Evolutionary conservation across 2,888 invertebrate species (phyloP).

Genomic region (Apotomis turbidana): DNA sequence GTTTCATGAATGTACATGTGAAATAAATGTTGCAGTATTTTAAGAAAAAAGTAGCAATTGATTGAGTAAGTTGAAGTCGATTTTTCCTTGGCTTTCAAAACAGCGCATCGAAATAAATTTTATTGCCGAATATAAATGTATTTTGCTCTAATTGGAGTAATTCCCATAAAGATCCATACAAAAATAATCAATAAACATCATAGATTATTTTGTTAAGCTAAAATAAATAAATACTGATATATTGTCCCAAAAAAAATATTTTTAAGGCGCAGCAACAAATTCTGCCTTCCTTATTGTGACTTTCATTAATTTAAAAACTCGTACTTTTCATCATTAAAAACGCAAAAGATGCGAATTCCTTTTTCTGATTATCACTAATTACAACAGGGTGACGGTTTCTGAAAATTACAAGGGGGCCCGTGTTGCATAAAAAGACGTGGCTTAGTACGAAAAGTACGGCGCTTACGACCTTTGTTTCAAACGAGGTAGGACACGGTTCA

Average conservation of each 20-base stretch:
- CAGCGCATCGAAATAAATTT: too few species aligned
- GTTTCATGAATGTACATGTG: too few species aligned
- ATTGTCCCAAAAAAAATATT: neutral
- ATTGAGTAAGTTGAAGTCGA: too few species aligned
- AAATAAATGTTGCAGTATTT: too few species aligned
- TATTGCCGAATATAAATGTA: too few species aligned
- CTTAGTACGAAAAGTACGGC: neutral
- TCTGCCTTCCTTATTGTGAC: conserved; percentile 5
- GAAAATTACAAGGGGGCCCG: conserved; percentile 56
- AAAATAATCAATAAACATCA: too few species aligned
- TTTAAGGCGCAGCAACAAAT: neutral
- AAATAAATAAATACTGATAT: neutral
- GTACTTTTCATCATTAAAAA: conserved; percentile 63
- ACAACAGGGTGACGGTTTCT: conserved; percentile 64
- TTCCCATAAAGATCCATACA: too few species aligned
- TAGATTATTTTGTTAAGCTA: too few species aligned
- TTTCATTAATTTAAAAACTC: conserved; percentile 26
- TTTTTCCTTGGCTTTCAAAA: too few species aligned
- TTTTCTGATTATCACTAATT: conserved; percentile 77
- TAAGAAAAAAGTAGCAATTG: too few species aligned
- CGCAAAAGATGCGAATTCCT: conserved; percentile 59
- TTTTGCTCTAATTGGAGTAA: too few species aligned
- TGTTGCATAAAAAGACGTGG: neutral
- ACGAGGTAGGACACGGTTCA: conserved; percentile 58
- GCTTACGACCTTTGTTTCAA: conserved; percentile 1